Base-by-base conservation (phyloP, 2,888 invertebrate species). In the Salticus scenicus region DNA sequence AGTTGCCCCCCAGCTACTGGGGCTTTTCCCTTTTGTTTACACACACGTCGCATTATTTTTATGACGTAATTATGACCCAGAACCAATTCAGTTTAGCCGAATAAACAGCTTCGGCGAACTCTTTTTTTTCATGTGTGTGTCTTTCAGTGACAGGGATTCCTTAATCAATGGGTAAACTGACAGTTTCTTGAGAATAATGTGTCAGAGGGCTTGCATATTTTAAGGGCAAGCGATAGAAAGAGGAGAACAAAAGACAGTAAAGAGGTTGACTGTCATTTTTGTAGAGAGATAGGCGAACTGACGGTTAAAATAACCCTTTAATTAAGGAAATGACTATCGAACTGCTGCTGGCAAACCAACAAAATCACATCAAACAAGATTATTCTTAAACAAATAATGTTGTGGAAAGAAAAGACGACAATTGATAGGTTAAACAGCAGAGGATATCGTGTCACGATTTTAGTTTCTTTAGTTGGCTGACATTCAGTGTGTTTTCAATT, bases 1-100 rank as follows among this genome's bases (percentile, higher is more conserved):
- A 72, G 66, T 78, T 64, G 71, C 83, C 72, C 83, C 66, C 71
- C 67, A 64, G 33, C 57, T 27, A 71, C 27, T 24, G 37, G 33
- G 37, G 57, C 33, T 64, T 30, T 80, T 37, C 37, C 69, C 71
- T 63, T 76, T 83, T 83, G 83, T 83, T 83, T 83, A 77, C 77
- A 71, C 83, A 42, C 76, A 77, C 77, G 77, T 83, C 83, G 83
- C 83, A 83, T 83, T 83, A 83, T 77, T 83, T 83, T 83, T 83
- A 83, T 83, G 83, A 83, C 83, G 77, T 83, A 83, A 83, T 83
- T 83, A 83, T 42, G 83, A 31, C 37, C 20, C 51, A 20, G 80
- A 69, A 76, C 74, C 76, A 76, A 57, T 69, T 57, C 67, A 51
- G 33, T 31, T 47, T 42, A 33, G 73, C 27, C 42, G 77, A 24